A percentile compares a stretch with the other conserved stretches of the same genome.
Evolutionary conservation across 1,140 invertebrate genomes (phyloP).

Genomic region (Ips nitidus): DNA sequence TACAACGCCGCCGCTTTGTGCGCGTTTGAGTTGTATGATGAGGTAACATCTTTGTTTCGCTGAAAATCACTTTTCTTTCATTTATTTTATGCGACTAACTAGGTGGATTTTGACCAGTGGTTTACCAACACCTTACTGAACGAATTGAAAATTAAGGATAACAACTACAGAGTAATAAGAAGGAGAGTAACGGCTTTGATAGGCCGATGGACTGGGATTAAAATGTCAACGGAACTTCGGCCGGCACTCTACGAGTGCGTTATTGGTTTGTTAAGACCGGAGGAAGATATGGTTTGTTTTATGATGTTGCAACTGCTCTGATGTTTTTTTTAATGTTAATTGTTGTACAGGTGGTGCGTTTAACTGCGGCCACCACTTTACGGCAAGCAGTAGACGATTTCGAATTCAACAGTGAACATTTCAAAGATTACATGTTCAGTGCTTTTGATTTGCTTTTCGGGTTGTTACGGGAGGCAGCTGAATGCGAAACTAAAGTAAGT

Average conservation of each 20-base stretch:
- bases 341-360: slow-evolving; percentile 64
- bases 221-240: slow-evolving; percentile 75
- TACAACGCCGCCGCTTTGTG: slow-evolving; percentile 90
- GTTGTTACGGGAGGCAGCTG: slow-evolving; percentile 82
- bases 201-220: slow-evolving; percentile 81
- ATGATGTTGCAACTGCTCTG: background rate
- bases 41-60: slow-evolving; percentile 59
- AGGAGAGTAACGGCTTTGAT: slow-evolving; percentile 87
- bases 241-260: slow-evolving; percentile 81
- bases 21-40: slow-evolving; percentile 90
- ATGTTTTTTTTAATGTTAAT: background rate
- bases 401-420: slow-evolving; percentile 85
- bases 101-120: slow-evolving; percentile 92
- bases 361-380: slow-evolving; percentile 74
- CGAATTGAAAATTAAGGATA: slow-evolving; percentile 79
- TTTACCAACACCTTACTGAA: slow-evolving; percentile 78
- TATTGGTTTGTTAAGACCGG: slow-evolving; percentile 67
- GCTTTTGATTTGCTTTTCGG: slow-evolving; percentile 78
- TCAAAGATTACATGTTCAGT: slow-evolving; percentile 77
- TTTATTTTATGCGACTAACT: background rate
- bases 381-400: slow-evolving; percentile 87
- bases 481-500: slow-evolving; percentile 89
- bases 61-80: background rate
- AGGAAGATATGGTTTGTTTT: slow-evolving; percentile 66
- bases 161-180: slow-evolving; percentile 86